These are phyloP conservation scores for Chauna torquata DNA, from an alignment of 2,113 vertebrate species.

Conservation along the genomic window DNA sequence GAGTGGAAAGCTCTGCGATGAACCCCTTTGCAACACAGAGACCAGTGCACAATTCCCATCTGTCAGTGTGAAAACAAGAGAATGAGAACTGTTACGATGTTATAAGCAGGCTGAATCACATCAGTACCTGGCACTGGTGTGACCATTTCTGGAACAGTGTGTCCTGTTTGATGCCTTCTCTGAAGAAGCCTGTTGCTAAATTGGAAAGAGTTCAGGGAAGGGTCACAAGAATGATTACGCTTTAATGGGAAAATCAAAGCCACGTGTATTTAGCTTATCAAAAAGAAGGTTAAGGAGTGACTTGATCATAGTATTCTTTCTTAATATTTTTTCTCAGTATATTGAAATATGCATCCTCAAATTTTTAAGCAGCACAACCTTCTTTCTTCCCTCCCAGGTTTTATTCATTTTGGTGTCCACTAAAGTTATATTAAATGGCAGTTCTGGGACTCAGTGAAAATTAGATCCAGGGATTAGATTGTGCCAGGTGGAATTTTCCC, in stretches of 20 bases:
- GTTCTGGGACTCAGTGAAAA: not conserved
- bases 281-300: not conserved
- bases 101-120: not conserved
- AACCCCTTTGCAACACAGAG: not conserved
- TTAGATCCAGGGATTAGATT: not conserved
- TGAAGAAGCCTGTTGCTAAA: not conserved
- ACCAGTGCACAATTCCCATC: not conserved
- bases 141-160: not conserved
- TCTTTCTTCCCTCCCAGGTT: not conserved
- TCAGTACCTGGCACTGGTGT: not conserved
- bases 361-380: not conserved
- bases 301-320: not conserved
- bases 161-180: not conserved
- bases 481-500: not conserved
- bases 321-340: not conserved
- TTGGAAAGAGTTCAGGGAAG: not conserved
- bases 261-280: not conserved
- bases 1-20: not conserved
- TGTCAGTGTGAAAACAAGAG: not conserved
- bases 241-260: not conserved
- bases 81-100: not conserved
- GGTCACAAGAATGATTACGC: not conserved
- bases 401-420: not conserved
- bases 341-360: not conserved
- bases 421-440: not conserved